Conservation (phyloP, 1,140 invertebrate genomes). For the Tetramorium simillimum region DNA sequence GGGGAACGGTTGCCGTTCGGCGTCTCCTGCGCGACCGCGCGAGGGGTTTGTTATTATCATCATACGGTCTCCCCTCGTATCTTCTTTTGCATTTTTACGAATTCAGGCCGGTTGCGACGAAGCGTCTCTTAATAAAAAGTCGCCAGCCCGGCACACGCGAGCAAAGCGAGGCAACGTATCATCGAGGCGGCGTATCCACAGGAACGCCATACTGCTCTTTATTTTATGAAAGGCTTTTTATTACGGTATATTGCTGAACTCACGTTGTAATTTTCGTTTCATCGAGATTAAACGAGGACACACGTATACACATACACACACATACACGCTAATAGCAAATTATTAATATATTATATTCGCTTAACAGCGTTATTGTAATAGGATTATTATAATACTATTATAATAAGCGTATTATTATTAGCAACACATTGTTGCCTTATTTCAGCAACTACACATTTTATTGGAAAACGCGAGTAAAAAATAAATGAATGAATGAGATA, state of each 20-base stretch:
- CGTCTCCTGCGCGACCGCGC: no score
- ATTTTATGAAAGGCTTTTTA: conserved; percentile 17
- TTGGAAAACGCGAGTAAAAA: background rate
- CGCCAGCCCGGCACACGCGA: background rate
- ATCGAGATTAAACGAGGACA: conserved; percentile 11
- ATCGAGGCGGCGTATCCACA: background rate
- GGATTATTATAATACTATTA: background rate
- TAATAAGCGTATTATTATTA: no score
- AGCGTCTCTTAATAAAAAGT: conserved; percentile 8
- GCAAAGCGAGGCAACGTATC: conserved; percentile 4
- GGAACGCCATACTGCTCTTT: background rate
- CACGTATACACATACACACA: background rate
- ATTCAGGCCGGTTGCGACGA: conserved; percentile 10
- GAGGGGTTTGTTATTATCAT: background rate
- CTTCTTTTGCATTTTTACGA: conserved; percentile 10
- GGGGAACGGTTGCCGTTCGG: background rate
- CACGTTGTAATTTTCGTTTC: conserved; percentile 4
- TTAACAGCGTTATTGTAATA: conserved; percentile 7
- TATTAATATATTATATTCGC: conserved; percentile 7
- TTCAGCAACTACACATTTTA: background rate
- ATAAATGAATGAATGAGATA: background rate
- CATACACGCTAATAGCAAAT: background rate
- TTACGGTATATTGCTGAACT: background rate
- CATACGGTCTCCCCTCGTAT: background rate
- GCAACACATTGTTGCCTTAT: background rate